A percentile compares a stretch with the other conserved stretches of the same genome.
phyloP scores from a whole-genome alignment of 2,797 vertebrate species.

The Diglossa cyanea region DNA sequence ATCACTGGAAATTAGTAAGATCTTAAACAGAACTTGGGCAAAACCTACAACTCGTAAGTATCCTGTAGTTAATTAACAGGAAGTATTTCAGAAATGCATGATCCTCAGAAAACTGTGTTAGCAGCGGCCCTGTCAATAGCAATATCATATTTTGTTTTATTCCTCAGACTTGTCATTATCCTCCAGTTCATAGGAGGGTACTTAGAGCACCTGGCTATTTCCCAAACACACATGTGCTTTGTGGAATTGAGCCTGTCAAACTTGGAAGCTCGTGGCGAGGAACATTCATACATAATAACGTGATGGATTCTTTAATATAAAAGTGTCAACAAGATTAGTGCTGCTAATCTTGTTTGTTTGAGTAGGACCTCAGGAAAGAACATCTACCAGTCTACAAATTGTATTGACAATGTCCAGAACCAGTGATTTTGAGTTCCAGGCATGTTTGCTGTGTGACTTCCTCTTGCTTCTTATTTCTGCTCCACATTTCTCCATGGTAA shows the following conservation, averaged over 20 bases:
- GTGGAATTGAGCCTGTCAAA: background rate
- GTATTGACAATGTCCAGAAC: background rate
- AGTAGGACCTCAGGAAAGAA: background rate
- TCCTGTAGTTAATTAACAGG: conserved; percentile 28
- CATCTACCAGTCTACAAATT: background rate
- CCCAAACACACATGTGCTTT: background rate
- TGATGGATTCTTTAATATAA: background rate
- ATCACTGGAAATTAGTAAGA: conserved; percentile 52
- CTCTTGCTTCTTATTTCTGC: background rate
- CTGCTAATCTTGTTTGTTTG: background rate
- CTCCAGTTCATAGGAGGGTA: background rate
- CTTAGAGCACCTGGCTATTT: background rate
- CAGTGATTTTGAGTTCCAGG: background rate
- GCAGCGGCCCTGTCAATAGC: background rate
- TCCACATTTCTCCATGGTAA: background rate
- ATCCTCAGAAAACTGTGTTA: background rate
- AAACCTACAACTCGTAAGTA: conserved; percentile 36
- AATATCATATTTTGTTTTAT: background rate
- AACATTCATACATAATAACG: background rate
- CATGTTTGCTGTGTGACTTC: background rate
- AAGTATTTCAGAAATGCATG: background rate
- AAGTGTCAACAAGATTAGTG: background rate
- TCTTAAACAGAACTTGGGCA: conserved; percentile 36
- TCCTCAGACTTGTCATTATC: background rate
- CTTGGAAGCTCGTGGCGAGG: background rate